A percentile compares a stretch with the other conserved stretches of the same genome.
phyloP scores from a whole-genome alignment of 1,140 invertebrate species.

The Aporrectodea caliginosa region DNA sequence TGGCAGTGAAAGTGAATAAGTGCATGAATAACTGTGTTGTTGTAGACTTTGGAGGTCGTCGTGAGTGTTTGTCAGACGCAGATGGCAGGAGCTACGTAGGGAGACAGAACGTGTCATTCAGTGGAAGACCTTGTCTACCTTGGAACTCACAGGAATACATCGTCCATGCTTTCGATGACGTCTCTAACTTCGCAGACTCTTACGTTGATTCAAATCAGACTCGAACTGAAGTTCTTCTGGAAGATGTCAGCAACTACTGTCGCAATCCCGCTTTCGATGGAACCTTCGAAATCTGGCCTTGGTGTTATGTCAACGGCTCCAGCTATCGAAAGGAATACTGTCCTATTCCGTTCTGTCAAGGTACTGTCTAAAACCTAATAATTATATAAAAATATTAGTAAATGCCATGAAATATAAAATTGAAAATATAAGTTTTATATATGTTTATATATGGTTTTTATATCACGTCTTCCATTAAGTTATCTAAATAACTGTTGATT shows the following conservation, averaged over 20 bases:
- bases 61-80: background rate
- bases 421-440: too few relatives aligned
- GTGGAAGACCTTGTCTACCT: background rate
- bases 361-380: too few relatives aligned
- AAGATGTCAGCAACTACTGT: background rate
- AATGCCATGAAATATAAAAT: too few relatives aligned
- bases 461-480: too few relatives aligned
- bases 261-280: background rate
- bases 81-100: background rate
- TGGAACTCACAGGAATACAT: background rate
- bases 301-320: background rate
- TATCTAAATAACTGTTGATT: too few relatives aligned
- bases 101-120: background rate
- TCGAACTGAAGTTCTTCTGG: background rate
- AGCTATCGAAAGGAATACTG: background rate
- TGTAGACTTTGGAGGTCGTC: too few relatives aligned
- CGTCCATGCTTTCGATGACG: background rate
- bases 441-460: too few relatives aligned
- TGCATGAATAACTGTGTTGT: too few relatives aligned
- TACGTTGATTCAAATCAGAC: background rate
- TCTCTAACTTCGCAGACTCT: background rate
- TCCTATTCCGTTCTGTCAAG: background rate
- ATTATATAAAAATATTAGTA: too few relatives aligned
- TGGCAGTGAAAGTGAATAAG: too few relatives aligned
- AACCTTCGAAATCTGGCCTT: background rate